A percentile compares a stretch with the other conserved stretches of the same genome.
These are phyloP conservation scores for Castor canadensis DNA, from an alignment of 2,113 vertebrate species.

Conservation along the genomic window DNA sequence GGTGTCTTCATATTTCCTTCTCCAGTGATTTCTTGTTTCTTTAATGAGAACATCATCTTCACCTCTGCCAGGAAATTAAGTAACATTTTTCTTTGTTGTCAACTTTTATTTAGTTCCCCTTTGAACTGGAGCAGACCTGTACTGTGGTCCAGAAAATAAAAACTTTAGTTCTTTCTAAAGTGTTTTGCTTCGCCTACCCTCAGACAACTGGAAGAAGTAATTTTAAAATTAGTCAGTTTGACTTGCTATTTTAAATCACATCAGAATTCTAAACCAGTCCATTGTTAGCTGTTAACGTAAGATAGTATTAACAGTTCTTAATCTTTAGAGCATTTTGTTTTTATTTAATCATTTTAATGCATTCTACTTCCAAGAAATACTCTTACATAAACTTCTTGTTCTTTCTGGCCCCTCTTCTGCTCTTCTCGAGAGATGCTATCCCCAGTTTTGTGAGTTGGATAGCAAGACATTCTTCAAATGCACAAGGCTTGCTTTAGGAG, in stretches of 20 bases:
- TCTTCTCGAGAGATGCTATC: neutral
- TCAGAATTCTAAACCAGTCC: slow-evolving; percentile 38
- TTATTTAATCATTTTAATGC: slow-evolving; percentile 15
- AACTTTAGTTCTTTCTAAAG: neutral
- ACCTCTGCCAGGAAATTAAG: neutral
- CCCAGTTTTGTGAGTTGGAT: neutral
- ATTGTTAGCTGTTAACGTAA: slow-evolving; percentile 66
- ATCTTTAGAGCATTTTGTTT: slow-evolving; percentile 50
- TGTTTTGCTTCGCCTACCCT: neutral
- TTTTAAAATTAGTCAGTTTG: slow-evolving; percentile 65
- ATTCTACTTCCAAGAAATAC: slow-evolving; percentile 22
- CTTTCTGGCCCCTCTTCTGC: neutral
- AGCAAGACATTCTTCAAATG: slow-evolving; percentile 42
- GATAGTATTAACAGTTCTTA: slow-evolving; percentile 58
- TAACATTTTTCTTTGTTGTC: neutral
- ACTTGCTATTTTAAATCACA: slow-evolving; percentile 69
- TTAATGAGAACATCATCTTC: neutral
- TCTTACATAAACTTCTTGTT: neutral
- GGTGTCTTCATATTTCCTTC: neutral
- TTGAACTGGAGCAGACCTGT: neutral
- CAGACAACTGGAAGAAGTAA: slow-evolving; percentile 54
- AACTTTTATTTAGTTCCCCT: neutral
- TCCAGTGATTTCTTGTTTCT: slow-evolving; percentile 26
- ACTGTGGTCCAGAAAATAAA: neutral
- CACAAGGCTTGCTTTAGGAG: slow-evolving; percentile 32